These are phyloP conservation scores for Oenanthe oenanthe DNA, from an alignment of 2,113 vertebrate genomes.

Conservation along the genomic window DNA sequence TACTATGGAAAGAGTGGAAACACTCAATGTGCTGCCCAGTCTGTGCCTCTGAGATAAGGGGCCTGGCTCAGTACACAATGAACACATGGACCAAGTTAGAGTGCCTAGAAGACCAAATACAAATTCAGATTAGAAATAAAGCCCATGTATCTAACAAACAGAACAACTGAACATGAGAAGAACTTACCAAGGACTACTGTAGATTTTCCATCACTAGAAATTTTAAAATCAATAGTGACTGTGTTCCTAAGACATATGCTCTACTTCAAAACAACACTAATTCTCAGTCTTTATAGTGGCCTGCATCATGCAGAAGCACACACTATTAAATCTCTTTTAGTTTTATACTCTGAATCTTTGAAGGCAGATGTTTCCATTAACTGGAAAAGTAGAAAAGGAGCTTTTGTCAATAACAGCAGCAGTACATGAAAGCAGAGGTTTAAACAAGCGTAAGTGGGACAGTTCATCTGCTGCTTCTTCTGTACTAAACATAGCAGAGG, in stretches of 20 bases:
- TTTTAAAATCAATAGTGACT: not conserved
- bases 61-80: not conserved
- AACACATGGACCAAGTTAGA: not conserved
- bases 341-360: conserved; percentile 17
- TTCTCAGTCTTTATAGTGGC: not conserved
- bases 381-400: conserved; percentile 3
- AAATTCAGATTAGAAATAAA: not conserved
- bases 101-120: not conserved
- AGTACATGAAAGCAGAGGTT: not conserved
- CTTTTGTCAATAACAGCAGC: not conserved
- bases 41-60: not conserved
- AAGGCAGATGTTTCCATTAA: conserved; percentile 20
- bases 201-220: conserved; percentile 8
- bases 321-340: not conserved
- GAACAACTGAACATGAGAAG: not conserved
- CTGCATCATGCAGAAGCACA: not conserved
- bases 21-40: not conserved
- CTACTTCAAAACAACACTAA: not conserved
- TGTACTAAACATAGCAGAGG: not conserved
- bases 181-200: not conserved
- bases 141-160: not conserved
- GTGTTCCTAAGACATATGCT: not conserved
- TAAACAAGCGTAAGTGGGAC: not conserved
- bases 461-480: not conserved
- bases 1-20: not conserved